Base-by-base conservation (phyloP, 2,888 invertebrate genomes). In the Lithophane socia region DNA sequence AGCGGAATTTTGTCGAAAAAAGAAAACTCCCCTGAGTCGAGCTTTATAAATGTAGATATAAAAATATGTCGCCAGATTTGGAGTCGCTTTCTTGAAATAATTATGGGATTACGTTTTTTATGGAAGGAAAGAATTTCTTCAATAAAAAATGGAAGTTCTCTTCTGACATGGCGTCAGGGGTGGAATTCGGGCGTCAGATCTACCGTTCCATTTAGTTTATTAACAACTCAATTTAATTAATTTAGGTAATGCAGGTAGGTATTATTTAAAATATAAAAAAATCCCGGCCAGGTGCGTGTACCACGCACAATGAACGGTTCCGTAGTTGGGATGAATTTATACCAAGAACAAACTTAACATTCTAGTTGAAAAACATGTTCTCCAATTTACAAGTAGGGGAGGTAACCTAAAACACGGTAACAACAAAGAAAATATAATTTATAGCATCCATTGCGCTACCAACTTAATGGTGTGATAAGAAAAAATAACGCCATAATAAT, bases 401-500 rank as follows among this genome's bases (percentile, higher is more conserved):
- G 29, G 29, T 37, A 37, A 37, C 37, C 37, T 5, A 37, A 37
- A 37, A 5, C 0, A 37, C 37, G 37, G 37, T 5, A 37, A 4
- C 29, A 69, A 68, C 75, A 84, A 79, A 83, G 64, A 81, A 86
- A 80, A 74, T 73, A 71, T 82, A 83, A 87, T 83, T 85, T 85
- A 85, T 79, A 80, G 65, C 68, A 44, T 63, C 71, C 84, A 86
- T 87, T 79, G 79, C 81, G 67, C 84, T 73, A 73, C 86, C 89
- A 89, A 88, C 87, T 91, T 87, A 86, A 87, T 84, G 87, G 70
- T 58, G 77, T 84, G 89, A 88, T 91, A 91, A 85, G 82, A 88
- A 90, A 90, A 91, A 94, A 92, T 90, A 91, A 91, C 90, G 88
- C 89, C 91, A 91, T 94, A 93, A 93, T 94, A 91, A 93, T 91